These are phyloP conservation scores for Mobula birostris DNA, from an alignment of 2,113 vertebrate genomes.

Conservation along the genomic window DNA sequence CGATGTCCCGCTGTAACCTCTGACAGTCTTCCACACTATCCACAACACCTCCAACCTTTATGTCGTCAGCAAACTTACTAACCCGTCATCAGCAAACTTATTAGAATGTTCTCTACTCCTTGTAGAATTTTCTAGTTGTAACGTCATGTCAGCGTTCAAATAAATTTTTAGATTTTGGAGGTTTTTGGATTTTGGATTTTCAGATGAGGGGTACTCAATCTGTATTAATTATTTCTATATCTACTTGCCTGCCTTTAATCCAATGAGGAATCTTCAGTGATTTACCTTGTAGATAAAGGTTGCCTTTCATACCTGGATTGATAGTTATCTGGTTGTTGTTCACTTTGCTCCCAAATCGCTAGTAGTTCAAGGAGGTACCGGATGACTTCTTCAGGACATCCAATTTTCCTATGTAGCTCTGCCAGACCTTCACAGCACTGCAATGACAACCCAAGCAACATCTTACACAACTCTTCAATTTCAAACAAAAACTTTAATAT, in stretches of 20 bases:
- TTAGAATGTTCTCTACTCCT: no score
- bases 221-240: neutral
- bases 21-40: no score
- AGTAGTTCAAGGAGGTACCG: neutral
- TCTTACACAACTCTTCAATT: neutral
- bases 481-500: no score
- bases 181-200: no score
- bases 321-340: neutral
- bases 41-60: no score
- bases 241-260: neutral
- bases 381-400: neutral
- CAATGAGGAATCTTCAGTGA: neutral
- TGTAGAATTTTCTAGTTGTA: no score
- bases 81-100: no score
- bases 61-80: no score
- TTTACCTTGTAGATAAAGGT: neutral
- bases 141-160: no score
- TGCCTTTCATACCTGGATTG: neutral
- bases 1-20: no score
- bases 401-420: neutral
- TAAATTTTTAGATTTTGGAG: no score
- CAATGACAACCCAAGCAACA: neutral
- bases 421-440: conserved; percentile 19
- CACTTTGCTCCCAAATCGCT: neutral
- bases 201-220: no score